A percentile compares a stretch with the other conserved stretches of the same genome.
Conservation (phyloP, 2,113 vertebrate species). For the Oreocharis arfaki region DNA sequence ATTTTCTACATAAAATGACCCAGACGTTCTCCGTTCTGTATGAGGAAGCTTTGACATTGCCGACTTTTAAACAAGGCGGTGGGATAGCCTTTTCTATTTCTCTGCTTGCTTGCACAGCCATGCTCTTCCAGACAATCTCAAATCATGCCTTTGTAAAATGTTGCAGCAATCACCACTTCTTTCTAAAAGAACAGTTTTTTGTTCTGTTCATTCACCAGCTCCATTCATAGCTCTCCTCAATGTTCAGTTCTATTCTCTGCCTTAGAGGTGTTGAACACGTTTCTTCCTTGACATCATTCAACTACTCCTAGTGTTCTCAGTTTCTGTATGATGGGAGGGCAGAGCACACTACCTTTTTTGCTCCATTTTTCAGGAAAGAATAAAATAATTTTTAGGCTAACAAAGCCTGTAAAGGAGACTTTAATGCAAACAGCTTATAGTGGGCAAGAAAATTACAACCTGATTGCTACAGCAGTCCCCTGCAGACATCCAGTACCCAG, state of each 20-base stretch:
- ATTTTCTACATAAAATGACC: neutral
- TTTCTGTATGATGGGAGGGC: neutral
- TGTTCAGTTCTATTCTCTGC: neutral
- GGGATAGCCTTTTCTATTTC: neutral
- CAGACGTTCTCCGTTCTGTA: neutral
- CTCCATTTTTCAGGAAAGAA: neutral
- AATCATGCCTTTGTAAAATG: neutral
- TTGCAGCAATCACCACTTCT: neutral
- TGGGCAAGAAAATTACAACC: neutral
- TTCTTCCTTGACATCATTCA: neutral
- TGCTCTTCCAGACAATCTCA: neutral
- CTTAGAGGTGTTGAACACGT: neutral
- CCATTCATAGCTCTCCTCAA: neutral
- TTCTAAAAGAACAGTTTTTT: neutral
- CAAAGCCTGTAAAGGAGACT: neutral
- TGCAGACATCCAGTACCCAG: neutral
- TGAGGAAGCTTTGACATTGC: neutral
- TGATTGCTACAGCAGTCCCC: neutral
- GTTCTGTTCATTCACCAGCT: neutral
- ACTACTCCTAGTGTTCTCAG: neutral
- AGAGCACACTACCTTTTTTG: neutral
- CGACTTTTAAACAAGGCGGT: neutral
- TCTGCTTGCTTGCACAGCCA: neutral
- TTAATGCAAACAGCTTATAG: neutral
- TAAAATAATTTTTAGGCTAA: neutral